A percentile compares a stretch with the other conserved stretches of the same genome.
phyloP scores from a whole-genome alignment of 2,888 invertebrate species.

The Dendrolimus pini region DNA sequence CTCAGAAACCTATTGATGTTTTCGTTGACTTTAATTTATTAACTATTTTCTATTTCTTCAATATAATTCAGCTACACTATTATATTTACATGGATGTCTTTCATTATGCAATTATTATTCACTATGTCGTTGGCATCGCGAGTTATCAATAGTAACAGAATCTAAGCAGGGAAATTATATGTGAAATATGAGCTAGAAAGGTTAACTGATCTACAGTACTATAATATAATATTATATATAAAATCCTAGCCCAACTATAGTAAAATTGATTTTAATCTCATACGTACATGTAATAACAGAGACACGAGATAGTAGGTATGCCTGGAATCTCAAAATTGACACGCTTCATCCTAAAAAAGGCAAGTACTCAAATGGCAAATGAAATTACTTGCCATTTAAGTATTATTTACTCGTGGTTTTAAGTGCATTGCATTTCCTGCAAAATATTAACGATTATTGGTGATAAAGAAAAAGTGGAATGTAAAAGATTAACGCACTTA shows the following conservation, averaged over 20 bases:
- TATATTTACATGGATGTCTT: not conserved
- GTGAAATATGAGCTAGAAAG: constrained; percentile 1
- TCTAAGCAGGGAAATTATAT: not conserved
- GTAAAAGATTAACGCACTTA: too few relatives aligned
- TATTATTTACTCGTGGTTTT: too few relatives aligned
- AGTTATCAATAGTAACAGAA: constrained; percentile 15
- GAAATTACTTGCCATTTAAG: too few relatives aligned
- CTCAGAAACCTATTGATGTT: too few relatives aligned
- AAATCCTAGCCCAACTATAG: not conserved
- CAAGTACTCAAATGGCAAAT: too few relatives aligned
- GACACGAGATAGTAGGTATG: constrained; percentile 11
- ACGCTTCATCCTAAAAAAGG: not conserved
- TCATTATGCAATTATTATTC: constrained; percentile 13
- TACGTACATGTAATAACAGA: not conserved
- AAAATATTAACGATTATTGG: too few relatives aligned
- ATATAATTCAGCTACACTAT: not conserved
- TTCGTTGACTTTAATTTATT: too few relatives aligned
- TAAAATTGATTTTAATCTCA: too few relatives aligned
- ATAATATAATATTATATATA: constrained; percentile 1
- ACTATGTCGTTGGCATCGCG: constrained; percentile 37
- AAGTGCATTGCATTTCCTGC: too few relatives aligned
- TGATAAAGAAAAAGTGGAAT: too few relatives aligned
- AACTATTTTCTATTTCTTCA: too few relatives aligned
- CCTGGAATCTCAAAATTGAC: constrained; percentile 10
- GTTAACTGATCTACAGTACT: not conserved